Conservation (phyloP, 92 coral and sea anemone species). For the Epizoanthus ramosus region DNA sequence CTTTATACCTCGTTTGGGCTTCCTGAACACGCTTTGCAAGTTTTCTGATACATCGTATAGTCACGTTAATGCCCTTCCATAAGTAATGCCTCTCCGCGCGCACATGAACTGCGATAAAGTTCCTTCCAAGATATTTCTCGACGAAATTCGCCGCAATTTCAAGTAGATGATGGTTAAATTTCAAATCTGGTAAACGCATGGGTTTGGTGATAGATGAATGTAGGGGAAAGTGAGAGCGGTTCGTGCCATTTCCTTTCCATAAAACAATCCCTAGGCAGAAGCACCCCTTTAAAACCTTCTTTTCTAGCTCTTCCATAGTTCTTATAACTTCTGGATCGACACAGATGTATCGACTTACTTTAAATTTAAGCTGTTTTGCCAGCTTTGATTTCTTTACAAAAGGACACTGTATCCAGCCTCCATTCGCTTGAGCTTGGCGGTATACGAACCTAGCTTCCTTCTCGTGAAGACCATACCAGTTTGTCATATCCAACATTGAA, state of each 20-base stretch:
- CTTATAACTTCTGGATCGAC: conserved; percentile 93
- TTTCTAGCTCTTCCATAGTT: conserved; percentile 75
- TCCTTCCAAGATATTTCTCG: conserved; percentile 53
- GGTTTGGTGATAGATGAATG: conserved; percentile 64
- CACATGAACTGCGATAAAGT: conserved; percentile 87
- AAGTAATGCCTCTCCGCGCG: conserved; percentile 87
- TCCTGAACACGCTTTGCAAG: conserved; percentile 74
- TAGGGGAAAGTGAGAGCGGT: conserved; percentile 78
- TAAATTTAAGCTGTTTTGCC: conserved; percentile 83
- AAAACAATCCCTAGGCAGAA: conserved; percentile 88
- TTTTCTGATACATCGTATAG: conserved; percentile 80
- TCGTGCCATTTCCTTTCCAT: conserved; percentile 90
- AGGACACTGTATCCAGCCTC: conserved; percentile 92
- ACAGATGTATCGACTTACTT: conserved; percentile 90
- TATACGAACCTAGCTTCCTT: conserved; percentile 70
- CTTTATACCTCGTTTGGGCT: conserved; percentile 53
- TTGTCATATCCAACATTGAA: conserved; percentile 64
- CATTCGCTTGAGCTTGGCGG: conserved; percentile 57
- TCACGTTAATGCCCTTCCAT: conserved; percentile 82
- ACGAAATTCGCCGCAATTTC: conserved; percentile 74
- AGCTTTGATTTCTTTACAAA: conserved; percentile 82
- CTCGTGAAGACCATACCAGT: conserved; percentile 79
- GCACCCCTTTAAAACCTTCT: conserved; percentile 78
- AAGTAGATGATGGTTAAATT: conserved; percentile 77
- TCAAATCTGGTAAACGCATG: conserved; percentile 73